Conservation (phyloP, 1,140 invertebrate genomes). For the Caenorhabditis inopinata region DNA sequence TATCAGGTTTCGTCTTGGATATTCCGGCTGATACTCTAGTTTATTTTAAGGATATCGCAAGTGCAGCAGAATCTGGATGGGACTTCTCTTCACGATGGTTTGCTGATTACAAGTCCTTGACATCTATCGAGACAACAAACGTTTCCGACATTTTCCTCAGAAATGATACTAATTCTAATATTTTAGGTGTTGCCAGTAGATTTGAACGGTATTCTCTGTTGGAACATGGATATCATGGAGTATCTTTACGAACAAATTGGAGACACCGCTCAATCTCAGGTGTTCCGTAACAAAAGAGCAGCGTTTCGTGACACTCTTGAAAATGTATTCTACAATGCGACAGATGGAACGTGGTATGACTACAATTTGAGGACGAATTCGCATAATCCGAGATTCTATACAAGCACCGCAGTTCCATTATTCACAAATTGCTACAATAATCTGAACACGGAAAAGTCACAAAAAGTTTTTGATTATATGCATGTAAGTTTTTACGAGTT, state of each 20-base stretch:
- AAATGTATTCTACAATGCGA: constrained; percentile 77
- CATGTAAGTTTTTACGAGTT: constrained; percentile 65
- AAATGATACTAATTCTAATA: not conserved
- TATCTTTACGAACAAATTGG: constrained; percentile 64
- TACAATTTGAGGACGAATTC: constrained; percentile 75
- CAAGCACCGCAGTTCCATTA: constrained; percentile 80
- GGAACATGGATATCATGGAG: constrained; percentile 66
- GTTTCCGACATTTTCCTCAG: constrained; percentile 51
- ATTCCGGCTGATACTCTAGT: constrained; percentile 68
- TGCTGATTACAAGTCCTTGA: constrained; percentile 52
- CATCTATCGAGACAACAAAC: constrained; percentile 64
- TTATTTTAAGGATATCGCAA: constrained; percentile 72
- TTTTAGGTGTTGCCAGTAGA: constrained; percentile 66
- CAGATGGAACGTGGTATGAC: constrained; percentile 82
- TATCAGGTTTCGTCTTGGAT: not conserved
- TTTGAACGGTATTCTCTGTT: constrained; percentile 67
- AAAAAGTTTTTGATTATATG: constrained; percentile 71
- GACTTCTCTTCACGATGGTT: constrained; percentile 69
- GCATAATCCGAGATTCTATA: constrained; percentile 77
- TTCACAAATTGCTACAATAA: constrained; percentile 73
- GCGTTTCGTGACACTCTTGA: constrained; percentile 71
- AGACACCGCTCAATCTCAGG: constrained; percentile 67
- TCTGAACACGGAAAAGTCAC: constrained; percentile 68
- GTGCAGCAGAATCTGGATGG: constrained; percentile 68
- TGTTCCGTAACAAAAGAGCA: constrained; percentile 73